Evolutionary conservation across 1,140 invertebrate species (phyloP).

Genomic region (Euwallacea fornicatus): DNA sequence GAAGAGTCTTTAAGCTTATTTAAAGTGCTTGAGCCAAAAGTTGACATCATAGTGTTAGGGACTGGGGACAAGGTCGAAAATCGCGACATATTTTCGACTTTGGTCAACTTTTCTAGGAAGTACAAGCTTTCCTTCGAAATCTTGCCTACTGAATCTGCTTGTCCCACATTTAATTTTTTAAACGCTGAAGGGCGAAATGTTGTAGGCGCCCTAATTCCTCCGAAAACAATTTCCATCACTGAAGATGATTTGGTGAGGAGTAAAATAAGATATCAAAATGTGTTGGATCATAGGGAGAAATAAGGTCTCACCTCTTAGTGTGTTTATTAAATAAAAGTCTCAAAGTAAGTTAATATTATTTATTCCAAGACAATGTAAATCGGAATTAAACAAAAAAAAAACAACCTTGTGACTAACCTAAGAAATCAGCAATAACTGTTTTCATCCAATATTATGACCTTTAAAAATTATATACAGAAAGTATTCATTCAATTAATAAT

Average conservation of each 20-base stretch:
- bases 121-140: slow-evolving; percentile 71
- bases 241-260: slow-evolving; percentile 56
- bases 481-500: no score
- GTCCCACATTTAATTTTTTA: slow-evolving; percentile 82
- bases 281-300: slow-evolving; percentile 48
- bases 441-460: no score
- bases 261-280: slow-evolving; percentile 55
- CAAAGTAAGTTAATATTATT: no score
- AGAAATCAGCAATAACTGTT: no score
- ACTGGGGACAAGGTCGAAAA: slow-evolving; percentile 62
- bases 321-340: no score
- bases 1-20: slow-evolving; percentile 78
- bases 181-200: slow-evolving; percentile 74
- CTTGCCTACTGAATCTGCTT: slow-evolving; percentile 73
- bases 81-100: slow-evolving; percentile 49
- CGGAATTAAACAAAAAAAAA: no score
- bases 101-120: slow-evolving; percentile 60
- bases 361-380: no score
- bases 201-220: slow-evolving; percentile 78
- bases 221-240: slow-evolving; percentile 54
- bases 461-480: no score
- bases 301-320: slow-evolving; percentile 23
- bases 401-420: neutral
- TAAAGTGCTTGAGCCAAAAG: slow-evolving; percentile 75
- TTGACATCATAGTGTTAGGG: slow-evolving; percentile 82